A percentile compares a stretch with the other conserved stretches of the same genome.
Conservation (phyloP, 2,113 vertebrate genomes). For the Neopipo cinnamomea region DNA sequence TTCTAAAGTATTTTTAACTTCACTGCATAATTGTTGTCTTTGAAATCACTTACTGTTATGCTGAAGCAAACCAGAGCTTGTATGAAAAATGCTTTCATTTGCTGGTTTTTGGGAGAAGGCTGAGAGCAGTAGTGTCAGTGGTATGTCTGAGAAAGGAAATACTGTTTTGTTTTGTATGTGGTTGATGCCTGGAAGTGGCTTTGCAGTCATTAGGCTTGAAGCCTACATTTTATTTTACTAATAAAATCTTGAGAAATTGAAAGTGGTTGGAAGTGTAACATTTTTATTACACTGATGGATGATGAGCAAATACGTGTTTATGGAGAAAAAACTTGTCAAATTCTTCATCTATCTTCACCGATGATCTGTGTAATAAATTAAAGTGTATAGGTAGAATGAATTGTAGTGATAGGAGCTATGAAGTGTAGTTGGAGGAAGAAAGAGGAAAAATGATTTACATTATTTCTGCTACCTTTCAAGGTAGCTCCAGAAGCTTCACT, state of each 20-base stretch:
- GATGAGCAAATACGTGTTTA: background rate
- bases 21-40: slow-evolving; percentile 5
- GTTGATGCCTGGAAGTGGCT: background rate
- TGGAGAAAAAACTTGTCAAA: background rate
- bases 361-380: background rate
- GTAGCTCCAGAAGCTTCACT: background rate
- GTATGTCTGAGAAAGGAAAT: background rate
- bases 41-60: slow-evolving; percentile 7
- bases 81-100: slow-evolving; percentile 14
- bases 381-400: background rate
- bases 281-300: background rate
- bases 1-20: slow-evolving; percentile 50
- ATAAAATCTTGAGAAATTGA: background rate
- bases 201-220: background rate
- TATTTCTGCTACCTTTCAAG: background rate
- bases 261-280: background rate
- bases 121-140: background rate
- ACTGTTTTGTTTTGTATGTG: background rate
- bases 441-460: background rate
- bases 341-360: background rate
- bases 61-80: slow-evolving; percentile 7
- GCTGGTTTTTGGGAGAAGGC: background rate
- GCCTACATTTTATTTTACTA: background rate
- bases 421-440: background rate
- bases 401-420: background rate